Percentiles rank a stretch among this genome's conserved stretches.
Conservation (phyloP, 2,888 invertebrate genomes). For the Neoaliturus tenellus region DNA sequence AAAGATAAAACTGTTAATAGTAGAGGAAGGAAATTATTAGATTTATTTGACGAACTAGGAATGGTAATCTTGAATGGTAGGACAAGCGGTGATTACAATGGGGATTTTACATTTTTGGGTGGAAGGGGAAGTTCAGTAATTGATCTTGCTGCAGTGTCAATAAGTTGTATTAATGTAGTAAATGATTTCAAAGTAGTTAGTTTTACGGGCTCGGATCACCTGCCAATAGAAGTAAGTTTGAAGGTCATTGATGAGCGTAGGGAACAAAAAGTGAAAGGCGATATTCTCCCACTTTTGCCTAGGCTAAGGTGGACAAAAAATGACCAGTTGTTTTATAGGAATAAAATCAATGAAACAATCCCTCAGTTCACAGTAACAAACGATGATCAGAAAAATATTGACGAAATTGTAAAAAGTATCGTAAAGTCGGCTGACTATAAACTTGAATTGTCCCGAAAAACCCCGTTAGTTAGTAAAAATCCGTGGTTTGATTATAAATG, state of each 20-base stretch:
- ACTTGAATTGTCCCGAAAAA: neutral
- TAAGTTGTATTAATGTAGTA: neutral
- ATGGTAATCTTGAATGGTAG: neutral
- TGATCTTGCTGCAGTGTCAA: neutral
- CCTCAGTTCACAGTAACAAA: neutral
- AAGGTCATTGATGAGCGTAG: neutral
- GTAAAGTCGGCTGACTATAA: neutral
- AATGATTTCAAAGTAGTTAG: neutral
- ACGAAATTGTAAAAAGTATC: neutral
- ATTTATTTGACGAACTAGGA: neutral
- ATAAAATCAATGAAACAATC: neutral
- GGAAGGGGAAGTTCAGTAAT: neutral
- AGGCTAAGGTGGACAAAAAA: neutral
- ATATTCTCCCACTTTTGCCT: conserved; percentile 12
- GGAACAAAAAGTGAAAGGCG: neutral
- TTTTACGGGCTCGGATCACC: conserved; percentile 12
- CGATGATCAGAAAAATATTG: neutral
- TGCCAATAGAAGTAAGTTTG: neutral
- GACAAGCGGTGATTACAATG: neutral
- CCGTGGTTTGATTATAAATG: conserved; percentile 45
- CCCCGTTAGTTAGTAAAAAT: neutral
- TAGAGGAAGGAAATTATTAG: neutral
- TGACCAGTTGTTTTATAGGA: neutral
- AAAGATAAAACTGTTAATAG: neutral
- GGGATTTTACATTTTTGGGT: neutral